Base-by-base conservation (phyloP, 1,140 invertebrate genomes). In the Calosoma granatense region DNA sequence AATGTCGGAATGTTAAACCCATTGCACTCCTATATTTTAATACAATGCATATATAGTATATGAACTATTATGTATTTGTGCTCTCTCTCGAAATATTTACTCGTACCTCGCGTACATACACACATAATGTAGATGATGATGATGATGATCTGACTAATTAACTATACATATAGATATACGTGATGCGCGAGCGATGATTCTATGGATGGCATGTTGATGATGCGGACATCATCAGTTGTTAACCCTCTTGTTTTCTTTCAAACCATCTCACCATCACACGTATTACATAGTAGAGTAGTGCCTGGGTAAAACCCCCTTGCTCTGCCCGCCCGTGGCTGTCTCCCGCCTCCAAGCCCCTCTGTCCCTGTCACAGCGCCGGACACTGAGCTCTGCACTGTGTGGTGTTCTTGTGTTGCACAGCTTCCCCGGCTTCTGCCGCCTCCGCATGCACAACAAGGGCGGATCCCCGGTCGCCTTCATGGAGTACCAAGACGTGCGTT, bases 401-500 rank as follows among this genome's bases (percentile, higher is more conserved):
- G 54, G 60, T 68, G 64, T 67, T 71, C 69, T 72, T 73, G 54
- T 59, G 66, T 67, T 81, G 79, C 83, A 78, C 80, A 95, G 92
- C 84, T 94, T 95, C 81, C 86, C 90, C 76, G 94, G 94, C 76
- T 97, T 96, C 85, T 87, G 88, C 78, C 90, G 94, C 72, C 87
- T 97, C 76, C 91, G 94, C 79, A 90, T 97, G 86, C 90, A 97
- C 85, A 88, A 85, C 76, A 95, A 96, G 78, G 88, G 89, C 72
- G 88, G 86, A 70, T 86, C 84, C 66, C 87, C 90, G 61, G 94
- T 97, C 71, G 93, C 93, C 66, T 97, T 97, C 83, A 89, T 97
- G 75, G 94, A 98, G 80, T 98, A 93, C 80, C 84, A 87, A 78
- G 92, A 94, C 76, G 83, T 94, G 65, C 78, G 82, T 70, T 90